Evolutionary conservation across 1,140 invertebrate genomes (phyloP).

Genomic region (Nasonia longicornis): DNA sequence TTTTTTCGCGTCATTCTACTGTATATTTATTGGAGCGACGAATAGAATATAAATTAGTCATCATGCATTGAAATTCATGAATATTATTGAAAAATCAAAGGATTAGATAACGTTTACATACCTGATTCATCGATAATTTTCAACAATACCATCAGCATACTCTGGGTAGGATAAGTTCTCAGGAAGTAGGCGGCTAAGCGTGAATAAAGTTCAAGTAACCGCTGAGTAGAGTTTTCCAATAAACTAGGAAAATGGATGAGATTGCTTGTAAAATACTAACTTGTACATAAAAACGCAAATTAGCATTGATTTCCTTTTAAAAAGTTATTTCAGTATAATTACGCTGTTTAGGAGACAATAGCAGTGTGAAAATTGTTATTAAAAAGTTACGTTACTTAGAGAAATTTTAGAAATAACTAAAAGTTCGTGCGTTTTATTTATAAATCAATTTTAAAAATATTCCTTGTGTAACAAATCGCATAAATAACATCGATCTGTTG

Average conservation of each 20-base stretch:
- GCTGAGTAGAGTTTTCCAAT: slow-evolving; percentile 25
- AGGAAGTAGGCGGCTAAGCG: slow-evolving; percentile 6
- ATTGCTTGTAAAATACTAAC: slow-evolving; percentile 20
- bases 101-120: no score
- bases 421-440: background rate
- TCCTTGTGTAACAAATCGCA: background rate
- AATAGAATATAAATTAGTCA: no score
- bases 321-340: no score
- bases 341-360: no score
- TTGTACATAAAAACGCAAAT: background rate
- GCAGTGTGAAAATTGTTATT: background rate
- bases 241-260: slow-evolving; percentile 32
- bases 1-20: no score
- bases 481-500: background rate
- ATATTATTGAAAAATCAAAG: no score
- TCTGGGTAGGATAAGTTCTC: background rate
- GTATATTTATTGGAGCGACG: no score
- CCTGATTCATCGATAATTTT: slow-evolving; percentile 9
- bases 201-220: slow-evolving; percentile 35
- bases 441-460: background rate
- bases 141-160: background rate
- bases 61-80: no score
- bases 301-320: slow-evolving; percentile 10
- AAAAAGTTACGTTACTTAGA: background rate
- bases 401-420: background rate